A percentile compares a stretch with the other conserved stretches of the same genome.
Evolutionary conservation across 2,888 invertebrate species (phyloP).

Genomic region (Drosophila neonasuta): DNA sequence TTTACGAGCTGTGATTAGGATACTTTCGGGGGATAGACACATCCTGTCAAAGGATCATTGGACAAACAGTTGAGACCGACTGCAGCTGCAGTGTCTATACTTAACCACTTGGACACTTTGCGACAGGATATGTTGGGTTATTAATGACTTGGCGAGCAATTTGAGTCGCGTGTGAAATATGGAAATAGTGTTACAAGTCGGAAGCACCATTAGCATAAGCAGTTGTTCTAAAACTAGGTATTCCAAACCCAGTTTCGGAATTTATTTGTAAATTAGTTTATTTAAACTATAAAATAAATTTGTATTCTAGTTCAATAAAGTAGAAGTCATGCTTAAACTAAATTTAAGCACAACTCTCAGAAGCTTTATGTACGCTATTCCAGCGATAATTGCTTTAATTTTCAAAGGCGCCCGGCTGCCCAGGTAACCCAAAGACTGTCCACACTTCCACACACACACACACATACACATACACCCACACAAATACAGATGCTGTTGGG

Average conservation of each 20-base stretch:
- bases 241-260: neutral
- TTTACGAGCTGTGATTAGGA: slow-evolving; percentile 43
- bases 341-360: neutral
- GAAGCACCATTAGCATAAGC: neutral
- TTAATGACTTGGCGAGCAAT: slow-evolving; percentile 47
- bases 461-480: neutral
- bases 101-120: slow-evolving; percentile 50
- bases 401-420: slow-evolving; percentile 49
- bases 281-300: too few relatives aligned
- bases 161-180: slow-evolving; percentile 59
- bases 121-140: slow-evolving; percentile 47
- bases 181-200: slow-evolving; percentile 14
- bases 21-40: slow-evolving; percentile 11
- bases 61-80: slow-evolving; percentile 22
- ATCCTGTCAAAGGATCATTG: slow-evolving; percentile 54
- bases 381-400: slow-evolving; percentile 54
- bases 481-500: slow-evolving; percentile 3
- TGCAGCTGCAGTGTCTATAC: slow-evolving; percentile 43
- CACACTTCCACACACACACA: slow-evolving; percentile 14
- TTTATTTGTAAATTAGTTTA: neutral
- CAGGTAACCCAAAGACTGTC: slow-evolving; percentile 54
- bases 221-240: slow-evolving; percentile 5
- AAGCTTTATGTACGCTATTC: neutral
- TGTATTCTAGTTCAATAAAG: neutral
- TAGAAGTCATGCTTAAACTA: neutral